Conservation (phyloP, 30 jellyfish, hydroid and myxozoan genomes). For the Aurelia aurita complex sp. Pacific region DNA sequence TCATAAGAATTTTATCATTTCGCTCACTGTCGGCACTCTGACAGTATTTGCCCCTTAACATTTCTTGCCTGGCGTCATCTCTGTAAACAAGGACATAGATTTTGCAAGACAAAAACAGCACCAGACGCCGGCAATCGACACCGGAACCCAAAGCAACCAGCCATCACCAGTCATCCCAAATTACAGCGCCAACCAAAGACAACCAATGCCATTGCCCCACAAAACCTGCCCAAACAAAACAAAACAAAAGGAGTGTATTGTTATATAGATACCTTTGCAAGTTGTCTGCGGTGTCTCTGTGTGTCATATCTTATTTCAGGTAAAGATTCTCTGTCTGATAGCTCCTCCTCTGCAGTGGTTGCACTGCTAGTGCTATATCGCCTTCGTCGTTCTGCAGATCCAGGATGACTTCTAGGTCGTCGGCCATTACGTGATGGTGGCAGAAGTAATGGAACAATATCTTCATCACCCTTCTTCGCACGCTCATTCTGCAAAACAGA, state of each 20-base stretch:
- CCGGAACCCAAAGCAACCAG: too few species aligned
- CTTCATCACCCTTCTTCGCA: slow-evolving; percentile 75
- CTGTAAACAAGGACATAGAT: too few species aligned
- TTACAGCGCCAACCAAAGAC: too few species aligned
- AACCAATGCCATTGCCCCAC: too few species aligned
- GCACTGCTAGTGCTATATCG: slow-evolving; percentile 47
- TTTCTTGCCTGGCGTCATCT: too few species aligned
- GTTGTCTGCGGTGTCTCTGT: slow-evolving; percentile 33
- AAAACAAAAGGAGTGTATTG: not conserved
- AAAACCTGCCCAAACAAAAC: too few species aligned
- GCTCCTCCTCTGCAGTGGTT: slow-evolving; percentile 35
- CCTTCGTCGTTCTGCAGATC: slow-evolving; percentile 27
- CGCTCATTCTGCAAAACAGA: slow-evolving; percentile 29
- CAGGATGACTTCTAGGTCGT: slow-evolving; percentile 45
- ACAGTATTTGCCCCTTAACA: too few species aligned
- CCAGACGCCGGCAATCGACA: too few species aligned
- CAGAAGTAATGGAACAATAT: slow-evolving; percentile 53
- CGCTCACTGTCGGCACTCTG: too few species aligned
- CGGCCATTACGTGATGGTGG: slow-evolving; percentile 39
- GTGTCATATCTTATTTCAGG: slow-evolving; percentile 76
- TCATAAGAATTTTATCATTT: too few species aligned
- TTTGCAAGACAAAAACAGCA: too few species aligned
- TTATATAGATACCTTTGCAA: slow-evolving; percentile 28
- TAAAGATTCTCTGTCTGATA: slow-evolving; percentile 24
- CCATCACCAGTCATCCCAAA: too few species aligned